Base-by-base conservation (phyloP, 2,113 vertebrate species). In the Acrocephalus arundinaceus region DNA sequence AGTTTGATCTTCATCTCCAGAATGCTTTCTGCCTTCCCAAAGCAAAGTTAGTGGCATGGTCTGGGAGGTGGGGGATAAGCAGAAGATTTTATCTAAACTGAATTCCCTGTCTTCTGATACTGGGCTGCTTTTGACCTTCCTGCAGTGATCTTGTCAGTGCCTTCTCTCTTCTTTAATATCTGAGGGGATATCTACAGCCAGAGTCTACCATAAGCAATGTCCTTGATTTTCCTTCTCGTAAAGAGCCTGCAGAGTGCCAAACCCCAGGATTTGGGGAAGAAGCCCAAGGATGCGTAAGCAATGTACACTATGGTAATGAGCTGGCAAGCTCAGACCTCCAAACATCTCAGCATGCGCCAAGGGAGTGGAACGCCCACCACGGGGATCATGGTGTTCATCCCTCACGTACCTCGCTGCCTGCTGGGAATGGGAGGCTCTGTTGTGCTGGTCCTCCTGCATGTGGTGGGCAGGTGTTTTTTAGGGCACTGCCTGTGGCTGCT, bases 351-450 rank as follows among this genome's bases (percentile, higher is more conserved):
- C 21, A 0, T 45, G 70, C 0, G 2, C 79, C 94, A 67, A 27
- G 30, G 57, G 73, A 82, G 59, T 5, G 27, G 59, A 84, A 31
- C 1, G 0, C 58, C 59, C 75, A 30, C 63, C 79, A 6, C 0
- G 0, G 51, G 71, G 65, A 68, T 75, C 22, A 0, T n/a, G n/a
- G 24, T 55, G 7, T 31, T 73, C 28, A 9, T 46, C 49, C 54
- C n/a, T 77, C 23, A 6, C 0, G 0, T 14, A 45, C 19, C 55
- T 77, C 1, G 0, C 67, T 62, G 58, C n/a, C 65, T 83, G 0
- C 52, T 57, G 13, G 62, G 61, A 75, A 10, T 7, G 15, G 83
- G 20, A 65, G 27, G 22, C n/a, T 72, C 45, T 0, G 0, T 30
- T 62, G 10, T 71, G 11, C 68, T 72, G 17, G 13, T 16, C 35